These are phyloP conservation scores for Orchesella cincta DNA, from an alignment of 1,140 invertebrate genomes.

Conservation along the genomic window DNA sequence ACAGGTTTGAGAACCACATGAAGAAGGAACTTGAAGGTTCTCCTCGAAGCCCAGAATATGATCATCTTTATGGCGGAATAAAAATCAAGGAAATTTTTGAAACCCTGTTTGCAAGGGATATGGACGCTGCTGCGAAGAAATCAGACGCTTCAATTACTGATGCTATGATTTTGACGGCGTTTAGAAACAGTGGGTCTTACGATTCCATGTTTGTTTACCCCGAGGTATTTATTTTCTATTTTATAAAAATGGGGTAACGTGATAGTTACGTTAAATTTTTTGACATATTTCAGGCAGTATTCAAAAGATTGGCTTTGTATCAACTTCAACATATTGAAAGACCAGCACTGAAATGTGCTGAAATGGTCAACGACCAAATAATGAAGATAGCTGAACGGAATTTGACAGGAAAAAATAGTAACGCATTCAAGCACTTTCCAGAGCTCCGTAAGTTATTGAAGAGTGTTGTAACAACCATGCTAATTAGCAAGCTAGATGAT, in stretches of 20 bases:
- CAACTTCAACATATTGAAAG: neutral
- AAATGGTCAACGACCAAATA: neutral
- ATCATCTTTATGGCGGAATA: neutral
- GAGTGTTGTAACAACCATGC: neutral
- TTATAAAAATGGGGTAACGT: too few relatives aligned
- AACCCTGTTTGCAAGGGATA: neutral
- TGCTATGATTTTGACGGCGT: neutral
- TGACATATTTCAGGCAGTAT: neutral
- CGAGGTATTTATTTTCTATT: too few relatives aligned
- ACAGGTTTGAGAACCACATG: neutral
- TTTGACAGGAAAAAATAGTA: neutral
- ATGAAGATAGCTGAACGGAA: neutral
- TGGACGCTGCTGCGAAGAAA: neutral
- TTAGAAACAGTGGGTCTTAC: neutral
- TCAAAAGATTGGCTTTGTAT: neutral
- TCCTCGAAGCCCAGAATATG: neutral
- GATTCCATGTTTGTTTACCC: constrained; percentile 9
- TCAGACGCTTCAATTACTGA: neutral
- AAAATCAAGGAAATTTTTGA: constrained; percentile 25
- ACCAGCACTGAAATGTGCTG: constrained; percentile 1
- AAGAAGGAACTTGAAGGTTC: constrained; percentile 9
- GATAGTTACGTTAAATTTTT: too few relatives aligned
- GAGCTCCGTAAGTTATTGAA: neutral
- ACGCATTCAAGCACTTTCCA: neutral
- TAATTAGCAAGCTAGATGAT: neutral